phyloP scores from a whole-genome alignment of 1,140 invertebrate genomes.

The Macrostomum lignano region DNA sequence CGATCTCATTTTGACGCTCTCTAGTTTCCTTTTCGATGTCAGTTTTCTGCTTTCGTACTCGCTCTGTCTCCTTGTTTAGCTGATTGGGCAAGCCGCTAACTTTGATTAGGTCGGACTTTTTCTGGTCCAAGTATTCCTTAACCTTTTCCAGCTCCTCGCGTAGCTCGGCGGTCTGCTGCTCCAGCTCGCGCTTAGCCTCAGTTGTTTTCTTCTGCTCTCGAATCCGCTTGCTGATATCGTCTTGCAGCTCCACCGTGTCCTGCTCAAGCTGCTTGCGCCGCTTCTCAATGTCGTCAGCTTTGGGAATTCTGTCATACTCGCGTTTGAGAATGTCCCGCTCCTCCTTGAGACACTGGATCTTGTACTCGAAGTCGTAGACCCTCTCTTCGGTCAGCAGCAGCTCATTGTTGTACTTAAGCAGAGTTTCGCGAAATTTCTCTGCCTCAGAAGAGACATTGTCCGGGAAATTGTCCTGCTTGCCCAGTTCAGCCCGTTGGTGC shows the following conservation, averaged over 20 bases:
- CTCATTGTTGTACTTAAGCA: constrained; percentile 22
- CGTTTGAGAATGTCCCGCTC: constrained; percentile 1
- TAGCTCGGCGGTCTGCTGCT: constrained; percentile 20
- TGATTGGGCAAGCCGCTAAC: too few relatives aligned
- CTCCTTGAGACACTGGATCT: constrained; percentile 14
- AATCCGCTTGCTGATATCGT: not conserved
- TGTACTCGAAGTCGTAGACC: constrained; percentile 23
- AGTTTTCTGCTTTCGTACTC: too few relatives aligned
- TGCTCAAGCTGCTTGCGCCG: too few relatives aligned
- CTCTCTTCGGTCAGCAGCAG: constrained; percentile 18
- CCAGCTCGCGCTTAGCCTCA: constrained; percentile 21
- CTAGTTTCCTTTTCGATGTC: too few relatives aligned
- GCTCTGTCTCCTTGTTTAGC: too few relatives aligned
- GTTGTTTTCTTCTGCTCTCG: constrained; percentile 25
- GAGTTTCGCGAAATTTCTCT: constrained; percentile 17
- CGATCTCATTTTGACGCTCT: too few relatives aligned
- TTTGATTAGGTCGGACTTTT: too few relatives aligned
- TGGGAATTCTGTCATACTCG: constrained; percentile 7
- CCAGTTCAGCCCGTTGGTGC: constrained; percentile 14
- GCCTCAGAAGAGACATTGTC: constrained; percentile 21
- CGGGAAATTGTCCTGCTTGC: constrained; percentile 23
- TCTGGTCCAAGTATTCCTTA: too few relatives aligned
- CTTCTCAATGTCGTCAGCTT: constrained; percentile 5
- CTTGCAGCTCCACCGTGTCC: not conserved
- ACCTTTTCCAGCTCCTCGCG: constrained; percentile 18